Percentiles rank a stretch among this genome's conserved stretches.
Evolutionary conservation across 2,113 vertebrate species (phyloP).

Genomic region (Salvelinus fontinalis): DNA sequence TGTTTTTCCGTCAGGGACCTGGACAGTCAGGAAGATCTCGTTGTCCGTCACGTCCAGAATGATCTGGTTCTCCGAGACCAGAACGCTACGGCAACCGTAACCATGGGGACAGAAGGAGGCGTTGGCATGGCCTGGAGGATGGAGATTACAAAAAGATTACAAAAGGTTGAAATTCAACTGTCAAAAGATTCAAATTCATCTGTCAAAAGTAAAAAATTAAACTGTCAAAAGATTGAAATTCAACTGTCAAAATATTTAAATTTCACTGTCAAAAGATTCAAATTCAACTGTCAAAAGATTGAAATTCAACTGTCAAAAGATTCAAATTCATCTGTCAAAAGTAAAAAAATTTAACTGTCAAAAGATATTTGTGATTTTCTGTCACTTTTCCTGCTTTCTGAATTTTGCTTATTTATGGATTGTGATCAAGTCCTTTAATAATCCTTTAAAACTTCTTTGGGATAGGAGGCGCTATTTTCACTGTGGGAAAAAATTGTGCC

Average conservation of each 20-base stretch:
- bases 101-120: slow-evolving; percentile 91
- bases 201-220: too few species aligned
- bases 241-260: too few species aligned
- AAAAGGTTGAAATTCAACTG: background rate
- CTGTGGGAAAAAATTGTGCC: too few species aligned
- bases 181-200: background rate
- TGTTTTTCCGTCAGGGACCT: slow-evolving; percentile 82
- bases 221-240: too few species aligned
- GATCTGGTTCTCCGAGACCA: slow-evolving; percentile 84
- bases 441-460: too few species aligned
- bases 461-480: too few species aligned
- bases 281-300: background rate
- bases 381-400: too few species aligned
- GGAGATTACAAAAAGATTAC: background rate
- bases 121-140: slow-evolving; percentile 80
- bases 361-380: too few species aligned
- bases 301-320: background rate
- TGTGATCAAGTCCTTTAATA: too few species aligned
- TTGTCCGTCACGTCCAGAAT: slow-evolving; percentile 88
- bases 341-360: background rate
- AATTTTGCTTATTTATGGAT: too few species aligned
- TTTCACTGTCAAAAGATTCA: too few species aligned
- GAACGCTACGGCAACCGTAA: slow-evolving; percentile 86
- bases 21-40: slow-evolving; percentile 83
- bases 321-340: background rate